phyloP scores from a whole-genome alignment of 2,113 vertebrate species.

The Spheniscus mendiculus region DNA sequence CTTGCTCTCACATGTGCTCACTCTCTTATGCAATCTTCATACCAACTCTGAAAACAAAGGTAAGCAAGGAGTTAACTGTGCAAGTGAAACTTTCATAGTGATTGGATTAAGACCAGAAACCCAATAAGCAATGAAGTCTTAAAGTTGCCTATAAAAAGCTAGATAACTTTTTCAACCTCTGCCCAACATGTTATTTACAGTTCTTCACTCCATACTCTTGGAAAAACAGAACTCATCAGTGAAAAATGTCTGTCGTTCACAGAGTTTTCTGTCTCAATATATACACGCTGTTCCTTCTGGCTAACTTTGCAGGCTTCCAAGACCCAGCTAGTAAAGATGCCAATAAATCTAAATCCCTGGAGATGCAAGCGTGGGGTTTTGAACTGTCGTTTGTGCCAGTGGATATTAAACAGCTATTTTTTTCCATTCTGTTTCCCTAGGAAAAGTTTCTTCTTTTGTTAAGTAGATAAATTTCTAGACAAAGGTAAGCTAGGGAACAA shows the following conservation, averaged over 20 bases:
- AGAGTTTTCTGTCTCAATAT: slow-evolving; percentile 48
- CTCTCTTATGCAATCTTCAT: background rate
- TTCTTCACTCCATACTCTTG: slow-evolving; percentile 52
- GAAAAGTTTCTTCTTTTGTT: slow-evolving; percentile 40
- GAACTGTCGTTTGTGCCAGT: slow-evolving; percentile 18
- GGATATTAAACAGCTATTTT: slow-evolving; percentile 39
- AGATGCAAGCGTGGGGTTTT: background rate
- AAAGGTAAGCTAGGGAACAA: slow-evolving; percentile 14
- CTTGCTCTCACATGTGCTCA: background rate
- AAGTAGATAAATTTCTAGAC: background rate
- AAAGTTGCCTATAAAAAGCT: slow-evolving; percentile 65
- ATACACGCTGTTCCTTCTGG: slow-evolving; percentile 35
- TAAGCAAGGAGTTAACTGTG: slow-evolving; percentile 42
- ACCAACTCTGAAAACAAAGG: background rate
- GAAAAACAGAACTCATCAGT: slow-evolving; percentile 69
- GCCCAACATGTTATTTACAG: slow-evolving; percentile 65
- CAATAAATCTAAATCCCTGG: slow-evolving; percentile 55
- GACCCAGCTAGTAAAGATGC: slow-evolving; percentile 52
- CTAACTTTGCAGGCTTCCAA: slow-evolving; percentile 31
- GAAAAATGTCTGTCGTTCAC: slow-evolving; percentile 56
- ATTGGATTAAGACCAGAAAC: slow-evolving; percentile 51
- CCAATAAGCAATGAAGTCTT: slow-evolving; percentile 15
- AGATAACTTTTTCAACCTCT: slow-evolving; percentile 67
- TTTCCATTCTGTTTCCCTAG: slow-evolving; percentile 30
- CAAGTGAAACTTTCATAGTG: slow-evolving; percentile 12